Conservation (phyloP, 2,113 vertebrate genomes). For the Petaurus breviceps region DNA sequence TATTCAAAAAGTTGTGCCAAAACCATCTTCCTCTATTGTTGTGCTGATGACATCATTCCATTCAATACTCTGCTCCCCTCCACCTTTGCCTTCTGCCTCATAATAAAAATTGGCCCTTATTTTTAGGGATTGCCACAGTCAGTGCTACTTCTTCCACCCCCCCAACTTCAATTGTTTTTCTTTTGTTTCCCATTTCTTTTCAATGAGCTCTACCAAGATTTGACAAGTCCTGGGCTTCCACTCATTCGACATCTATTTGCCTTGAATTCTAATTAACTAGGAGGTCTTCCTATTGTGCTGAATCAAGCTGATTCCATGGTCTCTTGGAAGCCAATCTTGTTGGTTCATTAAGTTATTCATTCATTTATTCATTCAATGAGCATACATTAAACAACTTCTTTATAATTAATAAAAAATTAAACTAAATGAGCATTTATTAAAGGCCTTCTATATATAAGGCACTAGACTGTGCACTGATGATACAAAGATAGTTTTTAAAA, state of each 20-base stretch:
- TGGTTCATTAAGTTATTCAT: background rate
- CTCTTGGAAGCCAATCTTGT: conserved; percentile 7
- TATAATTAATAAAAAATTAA: conserved; percentile 1
- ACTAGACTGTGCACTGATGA: background rate
- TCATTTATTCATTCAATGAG: background rate
- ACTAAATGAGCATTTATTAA: conserved; percentile 7
- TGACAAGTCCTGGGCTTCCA: background rate
- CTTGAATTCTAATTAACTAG: conserved; percentile 15
- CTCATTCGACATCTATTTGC: background rate
- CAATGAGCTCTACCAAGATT: background rate
- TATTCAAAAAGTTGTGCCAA: conserved; percentile 71
- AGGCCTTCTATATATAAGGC: background rate
- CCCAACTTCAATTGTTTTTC: background rate
- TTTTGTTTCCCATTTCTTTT: background rate
- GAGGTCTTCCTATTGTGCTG: background rate
- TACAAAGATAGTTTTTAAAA: conserved; percentile 5
- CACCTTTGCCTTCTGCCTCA: conserved; percentile 8
- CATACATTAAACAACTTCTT: background rate
- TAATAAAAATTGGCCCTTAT: conserved; percentile 29
- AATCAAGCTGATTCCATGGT: background rate
- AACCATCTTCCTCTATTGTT: conserved; percentile 68
- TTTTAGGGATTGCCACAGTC: background rate
- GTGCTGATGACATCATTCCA: conserved; percentile 59
- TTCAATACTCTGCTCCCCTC: background rate
- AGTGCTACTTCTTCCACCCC: background rate